Evolutionary conservation across 1,140 invertebrate genomes (phyloP).

Genomic region (Cydia amplana): DNA sequence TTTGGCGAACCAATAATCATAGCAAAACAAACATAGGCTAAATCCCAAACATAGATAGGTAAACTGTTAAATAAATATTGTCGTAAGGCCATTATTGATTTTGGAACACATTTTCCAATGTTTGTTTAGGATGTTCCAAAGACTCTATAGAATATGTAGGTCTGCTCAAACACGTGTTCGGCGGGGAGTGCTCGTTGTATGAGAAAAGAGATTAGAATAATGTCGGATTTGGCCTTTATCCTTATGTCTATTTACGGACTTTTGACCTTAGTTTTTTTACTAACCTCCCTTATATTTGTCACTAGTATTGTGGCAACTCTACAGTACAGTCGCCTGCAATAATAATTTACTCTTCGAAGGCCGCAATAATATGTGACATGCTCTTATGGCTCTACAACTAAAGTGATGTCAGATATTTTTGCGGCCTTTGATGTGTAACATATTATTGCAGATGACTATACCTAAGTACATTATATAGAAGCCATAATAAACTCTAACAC

Average conservation of each 20-base stretch:
- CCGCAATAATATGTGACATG: too few relatives aligned
- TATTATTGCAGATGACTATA: too few relatives aligned
- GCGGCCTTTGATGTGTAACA: too few relatives aligned
- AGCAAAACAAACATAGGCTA: slow-evolving; percentile 19
- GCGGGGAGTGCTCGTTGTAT: slow-evolving; percentile 27
- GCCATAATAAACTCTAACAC: too few relatives aligned
- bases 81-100: slow-evolving; percentile 38
- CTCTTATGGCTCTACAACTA: too few relatives aligned
- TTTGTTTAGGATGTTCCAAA: slow-evolving; percentile 40
- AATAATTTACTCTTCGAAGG: too few relatives aligned
- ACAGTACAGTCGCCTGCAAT: too few relatives aligned
- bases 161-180: slow-evolving; percentile 22
- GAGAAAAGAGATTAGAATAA: slow-evolving; percentile 29
- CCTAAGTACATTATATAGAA: background rate
- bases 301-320: background rate
- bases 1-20: slow-evolving; percentile 17
- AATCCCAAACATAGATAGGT: slow-evolving; percentile 23
- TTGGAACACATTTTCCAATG: slow-evolving; percentile 36
- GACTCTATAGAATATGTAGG: slow-evolving; percentile 27
- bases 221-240: slow-evolving; percentile 11
- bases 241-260: background rate
- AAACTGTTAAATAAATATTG: slow-evolving; percentile 38
- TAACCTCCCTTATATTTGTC: background rate
- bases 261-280: background rate
- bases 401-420: too few relatives aligned